Evolutionary conservation across 2,888 invertebrate genomes (phyloP), one percentile per base, ranked within the genome.

Genomic region (Anoncus sp.): DNA sequence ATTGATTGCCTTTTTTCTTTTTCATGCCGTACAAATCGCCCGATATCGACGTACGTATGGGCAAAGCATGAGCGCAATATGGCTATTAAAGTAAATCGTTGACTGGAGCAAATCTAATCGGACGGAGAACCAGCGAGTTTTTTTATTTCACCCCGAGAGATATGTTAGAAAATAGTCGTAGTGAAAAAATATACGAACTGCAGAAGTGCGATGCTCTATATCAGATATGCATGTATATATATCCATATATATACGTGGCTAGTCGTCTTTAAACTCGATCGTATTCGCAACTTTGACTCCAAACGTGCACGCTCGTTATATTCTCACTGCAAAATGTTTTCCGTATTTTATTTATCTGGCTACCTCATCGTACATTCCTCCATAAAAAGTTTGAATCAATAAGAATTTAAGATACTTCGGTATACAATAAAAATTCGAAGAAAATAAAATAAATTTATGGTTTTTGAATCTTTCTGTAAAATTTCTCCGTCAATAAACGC

Each of bases 1-100:
- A 47, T 60, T 38, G 53, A 63, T 49, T 24, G 65, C 22, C 49
- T 51, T 65, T 57, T 57, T n/a, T n/a, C n/a, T 51, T 63, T 67
- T 57, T 49, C 27, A 57, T 49, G 72, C 55, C 49, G 53, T 53
- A 22, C 31, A 63, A 12, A 71, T 62, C 38, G 1, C 22, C 3
- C 20, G 18, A 62, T 31, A 62, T 2, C 20, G 18, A 62, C 20
- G 53, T 31, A 47, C 18, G 9, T 9, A 14, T 31, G 22, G n/a
- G 7, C 31, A 24, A 24, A 31, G 16, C 60, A 45, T 18, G 24
- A 47, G 20, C 27, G 18, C 20, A 47, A 31, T 47, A 49, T 27
- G 9, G 63, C 27, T 20, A 18, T 35, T 51, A 22, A 63, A 63
- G 35, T 63, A 65, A 65, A 65, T 57, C 24, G 62, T 35, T 49